Evolutionary conservation across 2,797 vertebrate species (phyloP).

Genomic region (Semotilus atromaculatus): DNA sequence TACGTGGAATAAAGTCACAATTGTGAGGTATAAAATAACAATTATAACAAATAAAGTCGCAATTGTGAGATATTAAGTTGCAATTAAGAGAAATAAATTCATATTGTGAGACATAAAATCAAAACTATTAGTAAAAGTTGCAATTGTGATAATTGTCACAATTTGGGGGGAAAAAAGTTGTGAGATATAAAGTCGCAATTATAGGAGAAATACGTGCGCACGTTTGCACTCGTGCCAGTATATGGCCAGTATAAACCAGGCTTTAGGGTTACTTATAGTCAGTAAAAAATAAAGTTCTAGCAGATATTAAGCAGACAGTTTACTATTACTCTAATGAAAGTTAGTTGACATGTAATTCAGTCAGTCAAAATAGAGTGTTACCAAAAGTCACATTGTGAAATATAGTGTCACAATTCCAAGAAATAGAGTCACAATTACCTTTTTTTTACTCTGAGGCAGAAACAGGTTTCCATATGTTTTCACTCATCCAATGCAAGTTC

Average conservation of each 20-base stretch:
- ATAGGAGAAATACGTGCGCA: too few relatives aligned
- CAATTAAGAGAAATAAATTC: not conserved
- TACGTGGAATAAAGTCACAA: not conserved
- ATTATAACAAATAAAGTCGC: not conserved
- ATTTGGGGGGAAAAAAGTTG: not conserved
- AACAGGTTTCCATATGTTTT: not conserved
- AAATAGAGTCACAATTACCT: not conserved
- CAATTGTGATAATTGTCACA: not conserved
- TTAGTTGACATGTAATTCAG: not conserved
- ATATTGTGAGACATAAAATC: not conserved
- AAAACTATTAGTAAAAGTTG: not conserved
- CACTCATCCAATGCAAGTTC: constrained; percentile 9
- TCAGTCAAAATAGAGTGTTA: not conserved
- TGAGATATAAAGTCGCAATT: too few relatives aligned
- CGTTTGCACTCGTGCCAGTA: too few relatives aligned
- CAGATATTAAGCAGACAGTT: not conserved
- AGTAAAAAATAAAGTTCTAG: not conserved
- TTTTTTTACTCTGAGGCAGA: constrained; percentile 12
- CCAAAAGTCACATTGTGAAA: not conserved
- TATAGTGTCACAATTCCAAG: not conserved
- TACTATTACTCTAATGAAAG: not conserved
- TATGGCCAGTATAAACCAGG: too few relatives aligned
- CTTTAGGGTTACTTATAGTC: not conserved
- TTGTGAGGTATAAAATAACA: not conserved
- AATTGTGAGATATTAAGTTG: not conserved